Evolutionary conservation across 2,888 invertebrate genomes (phyloP).

Genomic region (Scaptomyza cyrtandrae): DNA sequence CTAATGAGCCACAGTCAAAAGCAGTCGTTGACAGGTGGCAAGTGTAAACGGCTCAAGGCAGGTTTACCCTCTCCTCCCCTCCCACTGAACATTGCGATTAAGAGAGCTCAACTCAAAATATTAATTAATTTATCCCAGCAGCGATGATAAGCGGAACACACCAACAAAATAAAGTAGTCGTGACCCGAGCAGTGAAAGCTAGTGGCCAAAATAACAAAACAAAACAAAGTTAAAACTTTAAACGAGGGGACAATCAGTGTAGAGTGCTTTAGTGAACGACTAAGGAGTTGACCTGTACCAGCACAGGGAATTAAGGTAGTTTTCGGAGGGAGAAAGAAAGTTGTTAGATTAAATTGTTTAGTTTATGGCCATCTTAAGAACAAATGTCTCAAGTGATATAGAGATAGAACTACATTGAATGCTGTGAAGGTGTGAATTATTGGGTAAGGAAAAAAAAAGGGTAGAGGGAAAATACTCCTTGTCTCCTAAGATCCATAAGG

Average conservation of each 20-base stretch:
- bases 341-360: too few species aligned
- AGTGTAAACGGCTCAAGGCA: slow-evolving; percentile 31
- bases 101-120: slow-evolving; percentile 60
- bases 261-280: background rate
- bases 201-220: slow-evolving; percentile 10
- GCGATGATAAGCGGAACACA: slow-evolving; percentile 28
- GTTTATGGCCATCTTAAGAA: too few species aligned
- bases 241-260: background rate
- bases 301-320: background rate
- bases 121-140: slow-evolving; percentile 63
- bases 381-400: too few species aligned
- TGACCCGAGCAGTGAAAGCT: slow-evolving; percentile 66
- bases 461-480: too few species aligned
- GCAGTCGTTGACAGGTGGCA: slow-evolving; percentile 50
- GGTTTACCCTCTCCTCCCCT: too few species aligned
- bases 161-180: slow-evolving; percentile 44
- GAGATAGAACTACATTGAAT: too few species aligned
- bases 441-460: too few species aligned
- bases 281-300: background rate
- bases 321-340: too few species aligned
- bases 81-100: slow-evolving; percentile 54
- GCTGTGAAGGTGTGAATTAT: too few species aligned
- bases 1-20: slow-evolving; percentile 46
- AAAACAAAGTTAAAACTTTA: slow-evolving; percentile 3
- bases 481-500: too few species aligned